Percentiles rank a stretch among this genome's conserved stretches.
phyloP scores from a whole-genome alignment of 2,113 vertebrate species.

The Excalfactoria chinensis region DNA sequence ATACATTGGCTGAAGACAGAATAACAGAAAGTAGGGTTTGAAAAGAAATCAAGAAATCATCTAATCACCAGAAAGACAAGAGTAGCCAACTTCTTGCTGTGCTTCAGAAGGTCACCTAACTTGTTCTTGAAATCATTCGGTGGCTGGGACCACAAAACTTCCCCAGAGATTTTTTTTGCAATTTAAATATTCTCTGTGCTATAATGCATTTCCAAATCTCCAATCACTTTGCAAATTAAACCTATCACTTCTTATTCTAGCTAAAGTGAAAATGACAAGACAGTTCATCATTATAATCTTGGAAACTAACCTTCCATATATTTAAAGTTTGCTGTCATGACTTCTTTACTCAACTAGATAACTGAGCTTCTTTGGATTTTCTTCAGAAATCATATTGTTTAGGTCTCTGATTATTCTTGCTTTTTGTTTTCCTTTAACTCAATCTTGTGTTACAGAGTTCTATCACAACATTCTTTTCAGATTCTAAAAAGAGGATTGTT shows the following conservation, averaged over 20 bases:
- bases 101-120: not conserved
- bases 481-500: not conserved
- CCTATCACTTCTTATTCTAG: not conserved
- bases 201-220: not conserved
- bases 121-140: not conserved
- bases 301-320: constrained; percentile 8
- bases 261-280: constrained; percentile 26
- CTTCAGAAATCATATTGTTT: not conserved
- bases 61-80: not conserved
- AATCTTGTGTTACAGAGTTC: not conserved
- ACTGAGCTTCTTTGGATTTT: not conserved
- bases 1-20: not conserved
- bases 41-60: not conserved
- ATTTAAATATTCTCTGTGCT: not conserved
- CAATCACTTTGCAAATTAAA: not conserved
- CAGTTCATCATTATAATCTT: constrained; percentile 24
- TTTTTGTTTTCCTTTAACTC: not conserved
- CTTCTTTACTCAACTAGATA: not conserved
- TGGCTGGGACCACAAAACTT: not conserved
- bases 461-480: not conserved
- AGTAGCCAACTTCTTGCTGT: not conserved
- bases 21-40: not conserved
- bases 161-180: not conserved
- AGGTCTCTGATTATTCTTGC: not conserved
- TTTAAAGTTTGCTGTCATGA: not conserved